A percentile compares a stretch with the other conserved stretches of the same genome.
phyloP scores from a whole-genome alignment of 1,140 invertebrate species.

The Teleogryllus occipitalis region DNA sequence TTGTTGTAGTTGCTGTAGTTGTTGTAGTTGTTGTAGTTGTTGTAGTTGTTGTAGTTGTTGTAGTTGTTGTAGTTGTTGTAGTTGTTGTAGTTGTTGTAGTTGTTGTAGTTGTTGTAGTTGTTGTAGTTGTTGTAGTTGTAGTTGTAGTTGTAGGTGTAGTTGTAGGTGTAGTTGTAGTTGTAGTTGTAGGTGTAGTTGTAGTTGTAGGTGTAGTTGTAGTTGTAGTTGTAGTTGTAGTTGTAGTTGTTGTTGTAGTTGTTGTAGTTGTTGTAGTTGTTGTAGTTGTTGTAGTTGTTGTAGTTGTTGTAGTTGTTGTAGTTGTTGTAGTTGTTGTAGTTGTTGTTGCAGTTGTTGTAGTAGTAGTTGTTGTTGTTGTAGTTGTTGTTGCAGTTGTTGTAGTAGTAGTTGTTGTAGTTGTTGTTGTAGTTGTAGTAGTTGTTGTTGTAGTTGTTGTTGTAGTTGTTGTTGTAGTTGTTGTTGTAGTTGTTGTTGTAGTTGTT shows the following conservation, averaged over 20 bases:
- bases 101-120: too few species aligned
- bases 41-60: too few species aligned
- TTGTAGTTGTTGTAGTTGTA: too few species aligned
- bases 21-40: too few species aligned
- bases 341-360: constrained; percentile 7
- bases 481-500: background rate
- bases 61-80: too few species aligned
- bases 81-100: too few species aligned
- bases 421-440: background rate
- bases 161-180: too few species aligned
- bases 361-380: background rate
- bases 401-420: background rate
- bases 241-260: background rate
- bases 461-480: background rate
- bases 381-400: background rate
- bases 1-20: too few species aligned
- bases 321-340: background rate
- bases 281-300: background rate
- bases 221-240: background rate
- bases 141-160: too few species aligned
- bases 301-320: background rate
- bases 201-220: background rate
- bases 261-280: background rate
- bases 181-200: too few species aligned
- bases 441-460: background rate